Conservation (phyloP, 2,888 invertebrate species). For the Lingula anatina region DNA sequence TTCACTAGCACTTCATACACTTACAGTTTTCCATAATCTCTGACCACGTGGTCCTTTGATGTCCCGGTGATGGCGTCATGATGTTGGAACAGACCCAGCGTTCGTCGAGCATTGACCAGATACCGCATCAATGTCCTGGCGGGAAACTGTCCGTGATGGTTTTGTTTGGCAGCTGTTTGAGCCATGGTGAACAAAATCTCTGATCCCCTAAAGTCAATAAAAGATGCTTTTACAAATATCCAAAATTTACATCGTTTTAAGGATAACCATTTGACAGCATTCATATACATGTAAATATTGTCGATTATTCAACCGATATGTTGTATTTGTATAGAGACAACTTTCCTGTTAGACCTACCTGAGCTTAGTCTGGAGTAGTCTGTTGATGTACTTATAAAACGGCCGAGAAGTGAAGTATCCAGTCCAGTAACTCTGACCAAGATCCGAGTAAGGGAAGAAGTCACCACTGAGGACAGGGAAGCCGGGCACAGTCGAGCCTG, state of each 20-base stretch:
- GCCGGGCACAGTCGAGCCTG: too few species aligned
- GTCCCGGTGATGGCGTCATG: constrained; percentile 98
- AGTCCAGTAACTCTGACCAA: neutral
- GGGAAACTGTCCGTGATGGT: constrained; percentile 22
- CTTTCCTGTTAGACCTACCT: neutral
- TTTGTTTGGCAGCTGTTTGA: constrained; percentile 23
- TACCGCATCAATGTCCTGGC: constrained; percentile 51
- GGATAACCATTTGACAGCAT: neutral
- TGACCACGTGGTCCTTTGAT: constrained; percentile 80
- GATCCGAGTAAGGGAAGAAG: neutral
- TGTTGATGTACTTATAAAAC: neutral
- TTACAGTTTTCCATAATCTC: constrained; percentile 72
- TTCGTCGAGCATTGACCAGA: constrained; percentile 65
- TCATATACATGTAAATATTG: neutral
- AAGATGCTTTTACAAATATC: too few species aligned
- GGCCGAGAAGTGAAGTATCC: neutral
- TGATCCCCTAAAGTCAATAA: constrained; percentile 48
- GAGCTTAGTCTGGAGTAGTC: neutral
- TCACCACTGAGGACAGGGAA: neutral
- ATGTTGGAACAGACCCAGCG: constrained; percentile 87
- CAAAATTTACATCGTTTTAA: neutral
- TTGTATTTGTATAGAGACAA: too few species aligned
- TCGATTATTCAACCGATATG: too few species aligned
- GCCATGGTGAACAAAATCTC: constrained; percentile 56
- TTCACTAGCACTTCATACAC: constrained; percentile 1